Evolutionary conservation across 2,113 vertebrate genomes (phyloP), one percentile per base, ranked within the genome.

Genomic region (Phoxinus phoxinus): DNA sequence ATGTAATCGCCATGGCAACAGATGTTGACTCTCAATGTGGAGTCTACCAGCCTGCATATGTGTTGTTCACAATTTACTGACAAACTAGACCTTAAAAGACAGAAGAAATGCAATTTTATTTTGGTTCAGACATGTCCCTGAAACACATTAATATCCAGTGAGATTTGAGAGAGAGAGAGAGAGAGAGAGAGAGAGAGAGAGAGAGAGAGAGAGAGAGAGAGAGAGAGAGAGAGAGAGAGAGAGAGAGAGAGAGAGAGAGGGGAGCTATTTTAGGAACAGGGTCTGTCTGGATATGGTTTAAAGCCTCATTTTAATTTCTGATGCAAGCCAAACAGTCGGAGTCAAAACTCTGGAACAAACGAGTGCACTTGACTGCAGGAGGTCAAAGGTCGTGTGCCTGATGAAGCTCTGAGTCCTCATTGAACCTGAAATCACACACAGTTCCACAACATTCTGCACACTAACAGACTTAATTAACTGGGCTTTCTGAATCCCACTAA

Each of bases 231-330:
- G n/a, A n/a, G n/a, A n/a, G n/a, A n/a, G n/a, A n/a, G n/a, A n/a
- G n/a, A n/a, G n/a, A n/a, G n/a, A n/a, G n/a, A n/a, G 12, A 81
- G 23, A n/a, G 3, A 21, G 19, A 53, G 7, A 61, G 35, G 23
- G 58, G 46, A 61, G 25, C 58, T 63, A 80, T 63, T 80, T 44
- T 80, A 44, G 35, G 37, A 63, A 80, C 58, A 44, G n/a, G 58
- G 32, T 41, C 32, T 80, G 23, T 44, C n/a, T 41, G 56, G 61
- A 61, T 61, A 25, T 80, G 23, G 23, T 80, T 25, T 61, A 61
- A 61, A 61, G 77, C 77, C 77, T 80, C 35, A 80, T 63, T 80
- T 80, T 15, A 80, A 80, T 80, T 63, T 80, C 77, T 80, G 35
- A 80, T 44, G 58, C 56, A 61, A 80, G 77, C 58, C 75, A 63